These are phyloP conservation scores for Manis javanica DNA, from an alignment of 2,797 vertebrate genomes.

Conservation along the genomic window DNA sequence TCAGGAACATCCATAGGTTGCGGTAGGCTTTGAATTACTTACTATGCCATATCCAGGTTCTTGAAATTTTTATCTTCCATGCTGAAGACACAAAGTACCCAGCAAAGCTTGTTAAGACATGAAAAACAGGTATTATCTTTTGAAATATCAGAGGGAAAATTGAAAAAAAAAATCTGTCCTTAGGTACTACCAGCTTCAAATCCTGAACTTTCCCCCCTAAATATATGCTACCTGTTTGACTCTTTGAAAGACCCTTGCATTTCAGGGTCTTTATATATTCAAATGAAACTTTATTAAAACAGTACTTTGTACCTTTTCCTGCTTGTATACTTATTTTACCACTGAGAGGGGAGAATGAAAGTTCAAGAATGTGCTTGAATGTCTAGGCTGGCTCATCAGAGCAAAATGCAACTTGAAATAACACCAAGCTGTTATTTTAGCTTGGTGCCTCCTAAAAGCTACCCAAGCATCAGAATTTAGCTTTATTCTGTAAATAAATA, in stretches of 20 bases:
- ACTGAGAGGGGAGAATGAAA: not conserved
- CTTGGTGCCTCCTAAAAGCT: not conserved
- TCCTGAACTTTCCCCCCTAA: not conserved
- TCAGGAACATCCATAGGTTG: slow-evolving; percentile 61
- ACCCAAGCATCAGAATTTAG: not conserved
- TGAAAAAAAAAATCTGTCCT: slow-evolving; percentile 58
- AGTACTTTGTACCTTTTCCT: slow-evolving; percentile 22
- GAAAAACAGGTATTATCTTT: not conserved
- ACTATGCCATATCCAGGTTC: not conserved
- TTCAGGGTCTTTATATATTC: slow-evolving; percentile 35
- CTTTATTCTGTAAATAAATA: too few relatives aligned
- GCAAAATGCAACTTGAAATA: not conserved
- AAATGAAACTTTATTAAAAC: slow-evolving; percentile 64
- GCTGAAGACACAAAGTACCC: not conserved
- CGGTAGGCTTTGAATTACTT: not conserved
- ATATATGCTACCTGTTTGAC: not conserved
- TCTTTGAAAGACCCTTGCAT: slow-evolving; percentile 52
- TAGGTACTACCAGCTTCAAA: slow-evolving; percentile 39
- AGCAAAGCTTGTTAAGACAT: not conserved
- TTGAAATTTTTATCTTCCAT: slow-evolving; percentile 62
- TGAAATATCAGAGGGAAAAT: not conserved
- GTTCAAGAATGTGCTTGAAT: not conserved
- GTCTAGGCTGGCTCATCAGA: not conserved
- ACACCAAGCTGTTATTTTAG: not conserved
- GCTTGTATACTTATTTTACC: not conserved